Evolutionary conservation across 2,797 vertebrate species (phyloP), one percentile per base, ranked within the genome.

Genomic region (Tenualosa thibaudeaui): DNA sequence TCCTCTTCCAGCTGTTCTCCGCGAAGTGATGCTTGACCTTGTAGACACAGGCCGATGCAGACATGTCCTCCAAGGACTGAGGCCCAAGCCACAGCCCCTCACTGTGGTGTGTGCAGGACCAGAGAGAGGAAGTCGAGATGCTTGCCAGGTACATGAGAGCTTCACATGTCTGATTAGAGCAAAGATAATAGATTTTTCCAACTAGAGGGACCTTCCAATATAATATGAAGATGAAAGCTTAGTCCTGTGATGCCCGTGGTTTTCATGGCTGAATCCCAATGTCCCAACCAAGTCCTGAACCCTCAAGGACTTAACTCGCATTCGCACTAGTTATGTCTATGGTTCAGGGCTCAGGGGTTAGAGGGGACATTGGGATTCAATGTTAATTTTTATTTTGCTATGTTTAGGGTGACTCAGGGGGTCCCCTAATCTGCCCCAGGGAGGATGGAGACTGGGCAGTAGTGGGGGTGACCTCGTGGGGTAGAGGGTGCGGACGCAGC

Each of bases 391-490:
- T 31, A 31, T 31, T 31, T 1, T 31, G 31, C 31, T 19, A 8
- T 65, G 83, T 85, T 1, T 86, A 98, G 97, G 97, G 97, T 54
- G 97, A 98, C 87, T 98, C 97, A 0, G 96, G 97, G 62, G 96
- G 97, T 6, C 95, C 96, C 26, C 93, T 99, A n/a, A 87, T 96
- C 81, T 98, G 97, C 90, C 89, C 12, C 0, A 91, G 94, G 58
- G 93, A 89, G 31, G 89, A 91, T 0, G 91, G 96, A 2, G 84
- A 87, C 51, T 97, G 96, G 97, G 95, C 94, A 40, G 93, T 93
- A 0, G 90, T 95, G 84, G 97, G 97, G 2, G 92, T 98, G 26
- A 96, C 96, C 12, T 98, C 97, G 83, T 98, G 97, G 96, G 97
- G 97, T 3, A 96, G 96, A 89, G 97, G 97, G 31, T 98, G 97